Conservation (phyloP, 2,888 invertebrate genomes). For the Furcula furcula region DNA sequence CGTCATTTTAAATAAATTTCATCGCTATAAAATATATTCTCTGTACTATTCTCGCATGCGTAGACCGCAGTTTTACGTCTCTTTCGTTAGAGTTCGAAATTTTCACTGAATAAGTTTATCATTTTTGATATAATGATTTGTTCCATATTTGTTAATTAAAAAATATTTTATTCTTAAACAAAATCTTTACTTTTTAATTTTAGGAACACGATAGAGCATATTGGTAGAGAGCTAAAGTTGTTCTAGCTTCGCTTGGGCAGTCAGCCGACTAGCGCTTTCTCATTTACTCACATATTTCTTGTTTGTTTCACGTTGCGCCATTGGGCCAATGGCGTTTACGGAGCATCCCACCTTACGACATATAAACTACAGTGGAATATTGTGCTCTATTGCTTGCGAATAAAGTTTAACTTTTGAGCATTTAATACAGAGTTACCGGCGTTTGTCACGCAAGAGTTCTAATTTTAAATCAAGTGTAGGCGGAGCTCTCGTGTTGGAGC, state of each 20-base stretch:
- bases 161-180: background rate
- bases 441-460: slow-evolving; percentile 81
- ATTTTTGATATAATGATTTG: slow-evolving; percentile 19
- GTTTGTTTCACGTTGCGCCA: slow-evolving; percentile 75
- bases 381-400: slow-evolving; percentile 72
- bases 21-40: slow-evolving; percentile 53
- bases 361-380: slow-evolving; percentile 71
- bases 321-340: slow-evolving; percentile 79
- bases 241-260: slow-evolving; percentile 22
- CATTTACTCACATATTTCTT: slow-evolving; percentile 71
- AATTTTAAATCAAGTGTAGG: slow-evolving; percentile 82
- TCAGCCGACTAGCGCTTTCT: slow-evolving; percentile 54
- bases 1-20: slow-evolving; percentile 14
- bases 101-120: slow-evolving; percentile 30
- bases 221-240: slow-evolving; percentile 15
- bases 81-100: slow-evolving; percentile 42
- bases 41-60: slow-evolving; percentile 47
- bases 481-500: slow-evolving; percentile 75
- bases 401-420: slow-evolving; percentile 79
- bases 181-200: slow-evolving; percentile 6
- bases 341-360: slow-evolving; percentile 78
- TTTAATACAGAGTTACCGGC: slow-evolving; percentile 77
- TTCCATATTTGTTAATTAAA: background rate
- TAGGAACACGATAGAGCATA: slow-evolving; percentile 2
- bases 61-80: slow-evolving; percentile 41